Conservation (phyloP, 1,140 invertebrate species). For the Drosophila azteca region DNA sequence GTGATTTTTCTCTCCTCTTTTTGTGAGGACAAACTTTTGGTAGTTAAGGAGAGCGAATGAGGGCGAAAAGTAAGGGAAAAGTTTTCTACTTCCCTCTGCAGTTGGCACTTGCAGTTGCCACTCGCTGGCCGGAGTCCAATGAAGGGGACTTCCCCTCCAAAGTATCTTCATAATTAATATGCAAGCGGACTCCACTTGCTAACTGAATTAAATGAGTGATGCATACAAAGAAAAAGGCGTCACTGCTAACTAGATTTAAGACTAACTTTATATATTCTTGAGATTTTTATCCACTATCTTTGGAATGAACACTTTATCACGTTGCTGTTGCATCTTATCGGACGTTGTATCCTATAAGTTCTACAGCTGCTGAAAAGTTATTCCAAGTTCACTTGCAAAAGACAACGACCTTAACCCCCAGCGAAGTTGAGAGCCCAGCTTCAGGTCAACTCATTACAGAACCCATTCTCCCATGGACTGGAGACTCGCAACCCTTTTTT, state of each 20-base stretch:
- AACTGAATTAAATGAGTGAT: conserved; percentile 67
- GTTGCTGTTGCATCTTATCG: background rate
- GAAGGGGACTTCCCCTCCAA: background rate
- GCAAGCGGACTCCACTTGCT: conserved; percentile 43
- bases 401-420: conserved; percentile 40
- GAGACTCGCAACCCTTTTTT: conserved; percentile 33
- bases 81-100: conserved; percentile 39
- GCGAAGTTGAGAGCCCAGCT: background rate
- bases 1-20: conserved; percentile 8
- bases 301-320: background rate
- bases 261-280: conserved; percentile 6
- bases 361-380: background rate
- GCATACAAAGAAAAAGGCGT: conserved; percentile 18
- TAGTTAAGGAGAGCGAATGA: conserved; percentile 11
- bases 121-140: conserved; percentile 14
- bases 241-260: conserved; percentile 19
- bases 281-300: background rate
- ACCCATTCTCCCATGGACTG: conserved; percentile 26
- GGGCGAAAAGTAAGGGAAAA: conserved; percentile 14
- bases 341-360: background rate
- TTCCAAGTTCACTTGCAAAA: conserved; percentile 24
- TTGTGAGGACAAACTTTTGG: conserved; percentile 23
- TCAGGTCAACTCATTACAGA: conserved; percentile 42
- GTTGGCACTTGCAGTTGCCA: conserved; percentile 18
- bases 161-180: conserved; percentile 60